Conservation (phyloP, 2,797 vertebrate genomes). For the Varecia variegata region DNA sequence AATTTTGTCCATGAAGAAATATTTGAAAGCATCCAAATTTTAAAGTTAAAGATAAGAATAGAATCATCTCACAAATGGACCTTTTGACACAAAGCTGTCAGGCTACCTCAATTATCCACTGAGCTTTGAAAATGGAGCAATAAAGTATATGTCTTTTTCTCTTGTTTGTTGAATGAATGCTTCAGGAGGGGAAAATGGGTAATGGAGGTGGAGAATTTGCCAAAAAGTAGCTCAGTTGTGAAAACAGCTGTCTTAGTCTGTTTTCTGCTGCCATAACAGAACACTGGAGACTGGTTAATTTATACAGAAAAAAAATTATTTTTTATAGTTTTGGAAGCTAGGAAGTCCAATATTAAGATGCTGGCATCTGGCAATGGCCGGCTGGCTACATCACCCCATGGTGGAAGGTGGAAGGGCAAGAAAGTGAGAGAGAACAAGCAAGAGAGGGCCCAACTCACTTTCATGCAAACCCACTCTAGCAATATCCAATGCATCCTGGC, state of each 20-base stretch:
- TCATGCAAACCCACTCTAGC: background rate
- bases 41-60: background rate
- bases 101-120: background rate
- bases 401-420: background rate
- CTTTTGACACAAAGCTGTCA: background rate
- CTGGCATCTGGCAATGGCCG: background rate
- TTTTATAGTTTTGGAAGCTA: background rate
- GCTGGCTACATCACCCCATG: background rate
- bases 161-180: background rate
- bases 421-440: background rate
- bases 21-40: background rate
- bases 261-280: background rate
- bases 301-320: background rate
- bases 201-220: conserved; percentile 34
- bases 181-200: background rate
- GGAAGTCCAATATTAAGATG: background rate
- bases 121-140: background rate
- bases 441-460: background rate
- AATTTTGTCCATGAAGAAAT: background rate
- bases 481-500: background rate
- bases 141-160: background rate
- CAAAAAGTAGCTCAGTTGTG: background rate
- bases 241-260: background rate
- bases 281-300: background rate
- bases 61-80: background rate